A percentile compares a stretch with the other conserved stretches of the same genome.
These are phyloP conservation scores for Eidolon helvum DNA, from an alignment of 2,113 vertebrate genomes.

Conservation along the genomic window DNA sequence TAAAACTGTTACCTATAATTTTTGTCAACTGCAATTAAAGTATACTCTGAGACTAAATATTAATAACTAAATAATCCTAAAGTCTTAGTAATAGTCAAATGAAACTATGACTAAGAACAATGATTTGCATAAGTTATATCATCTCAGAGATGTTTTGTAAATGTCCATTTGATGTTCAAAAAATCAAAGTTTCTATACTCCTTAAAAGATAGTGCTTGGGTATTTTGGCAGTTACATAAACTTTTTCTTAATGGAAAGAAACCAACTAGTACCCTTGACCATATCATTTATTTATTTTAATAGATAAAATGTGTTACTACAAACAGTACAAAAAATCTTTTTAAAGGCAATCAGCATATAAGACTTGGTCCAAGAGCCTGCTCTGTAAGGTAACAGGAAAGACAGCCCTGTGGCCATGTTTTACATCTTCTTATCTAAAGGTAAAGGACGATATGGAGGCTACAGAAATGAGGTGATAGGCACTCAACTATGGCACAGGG, in stretches of 20 bases:
- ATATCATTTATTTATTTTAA: constrained; percentile 39
- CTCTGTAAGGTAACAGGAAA: not conserved
- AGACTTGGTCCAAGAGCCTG: not conserved
- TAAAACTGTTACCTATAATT: constrained; percentile 56
- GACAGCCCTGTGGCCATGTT: not conserved
- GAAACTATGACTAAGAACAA: not conserved
- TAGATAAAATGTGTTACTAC: not conserved
- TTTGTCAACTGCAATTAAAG: constrained; percentile 36
- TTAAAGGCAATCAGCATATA: not conserved
- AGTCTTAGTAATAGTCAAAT: not conserved
- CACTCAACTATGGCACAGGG: not conserved
- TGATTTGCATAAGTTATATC: not conserved
- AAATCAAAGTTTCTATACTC: not conserved
- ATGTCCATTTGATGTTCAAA: constrained; percentile 8
- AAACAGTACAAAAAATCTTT: not conserved
- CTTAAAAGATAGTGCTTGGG: not conserved
- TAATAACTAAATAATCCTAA: not conserved
- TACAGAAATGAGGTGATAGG: not conserved
- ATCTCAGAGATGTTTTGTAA: not conserved
- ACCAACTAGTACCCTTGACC: not conserved
- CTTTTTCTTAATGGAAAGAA: constrained; percentile 29
- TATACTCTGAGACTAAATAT: not conserved
- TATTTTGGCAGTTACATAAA: not conserved
- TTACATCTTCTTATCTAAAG: not conserved
- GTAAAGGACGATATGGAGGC: fast-evolving